Conservation (phyloP, 2,888 invertebrate species). For the Amitus sp. region DNA sequence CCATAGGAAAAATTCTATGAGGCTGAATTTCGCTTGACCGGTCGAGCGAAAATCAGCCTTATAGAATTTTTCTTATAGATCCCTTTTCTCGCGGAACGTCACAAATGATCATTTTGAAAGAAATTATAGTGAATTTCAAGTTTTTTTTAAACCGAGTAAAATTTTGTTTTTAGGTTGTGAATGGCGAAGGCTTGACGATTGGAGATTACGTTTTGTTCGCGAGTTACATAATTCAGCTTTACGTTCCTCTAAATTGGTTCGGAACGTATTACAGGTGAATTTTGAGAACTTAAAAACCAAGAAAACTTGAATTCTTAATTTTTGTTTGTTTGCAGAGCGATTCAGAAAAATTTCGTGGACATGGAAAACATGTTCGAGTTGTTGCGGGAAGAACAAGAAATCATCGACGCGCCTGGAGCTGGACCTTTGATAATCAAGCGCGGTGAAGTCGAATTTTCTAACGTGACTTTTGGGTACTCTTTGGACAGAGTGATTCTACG, state of each 20-base stretch:
- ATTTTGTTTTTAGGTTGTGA: no score
- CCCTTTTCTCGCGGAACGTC: no score
- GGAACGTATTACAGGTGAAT: slow-evolving; percentile 93
- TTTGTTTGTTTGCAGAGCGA: slow-evolving; percentile 73
- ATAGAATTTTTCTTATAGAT: no score
- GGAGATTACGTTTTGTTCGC: slow-evolving; percentile 98
- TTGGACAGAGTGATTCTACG: slow-evolving; percentile 81
- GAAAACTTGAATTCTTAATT: slow-evolving; percentile 6
- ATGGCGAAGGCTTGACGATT: slow-evolving; percentile 77
- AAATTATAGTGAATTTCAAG: no score
- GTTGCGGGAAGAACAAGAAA: slow-evolving; percentile 86
- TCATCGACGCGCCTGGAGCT: slow-evolving; percentile 85
- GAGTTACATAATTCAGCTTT: slow-evolving; percentile 93
- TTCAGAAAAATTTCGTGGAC: slow-evolving; percentile 97
- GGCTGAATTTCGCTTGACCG: no score
- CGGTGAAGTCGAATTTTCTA: slow-evolving; percentile 86
- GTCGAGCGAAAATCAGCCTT: no score
- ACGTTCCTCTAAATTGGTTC: slow-evolving; percentile 96
- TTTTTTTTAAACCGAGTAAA: no score
- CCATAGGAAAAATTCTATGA: no score
- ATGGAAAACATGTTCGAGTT: slow-evolving; percentile 99
- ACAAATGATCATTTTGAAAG: no score
- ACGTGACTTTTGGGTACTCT: slow-evolving; percentile 90
- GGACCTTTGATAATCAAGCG: slow-evolving; percentile 74
- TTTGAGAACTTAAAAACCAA: neutral